A percentile compares a stretch with the other conserved stretches of the same genome.
Conservation (phyloP, 2,113 vertebrate species). For the Heteronetta atricapilla region DNA sequence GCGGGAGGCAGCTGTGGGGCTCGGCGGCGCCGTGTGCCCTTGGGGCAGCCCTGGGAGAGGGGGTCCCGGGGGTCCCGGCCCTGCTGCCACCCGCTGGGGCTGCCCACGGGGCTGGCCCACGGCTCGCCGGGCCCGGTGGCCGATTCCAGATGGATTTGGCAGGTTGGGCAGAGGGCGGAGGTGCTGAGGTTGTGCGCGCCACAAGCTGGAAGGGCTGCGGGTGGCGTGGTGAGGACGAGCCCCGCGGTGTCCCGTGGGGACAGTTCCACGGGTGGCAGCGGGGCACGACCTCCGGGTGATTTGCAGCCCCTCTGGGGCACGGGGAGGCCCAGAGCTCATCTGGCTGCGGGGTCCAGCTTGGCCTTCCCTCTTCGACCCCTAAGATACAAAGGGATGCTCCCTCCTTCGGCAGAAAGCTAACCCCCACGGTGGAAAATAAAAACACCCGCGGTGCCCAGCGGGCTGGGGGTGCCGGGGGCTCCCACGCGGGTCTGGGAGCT, state of each 20-base stretch:
- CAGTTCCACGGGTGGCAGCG: background rate
- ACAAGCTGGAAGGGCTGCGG: too few species aligned
- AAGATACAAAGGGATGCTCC: background rate
- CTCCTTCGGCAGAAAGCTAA: background rate
- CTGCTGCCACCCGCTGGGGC: background rate
- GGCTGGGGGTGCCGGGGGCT: background rate
- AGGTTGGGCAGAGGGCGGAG: background rate
- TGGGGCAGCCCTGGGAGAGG: background rate
- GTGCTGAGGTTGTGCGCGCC: background rate
- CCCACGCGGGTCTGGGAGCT: background rate
- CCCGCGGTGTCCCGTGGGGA: too few species aligned
- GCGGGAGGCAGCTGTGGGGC: conserved; percentile 32
- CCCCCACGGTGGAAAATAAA: background rate
- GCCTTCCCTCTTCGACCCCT: background rate
- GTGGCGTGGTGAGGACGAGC: too few species aligned
- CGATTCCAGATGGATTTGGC: background rate
- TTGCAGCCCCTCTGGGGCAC: background rate
- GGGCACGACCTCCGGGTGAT: background rate
- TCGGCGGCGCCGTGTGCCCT: fast-evolving
- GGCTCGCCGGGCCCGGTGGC: background rate
- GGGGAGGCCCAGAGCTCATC: background rate
- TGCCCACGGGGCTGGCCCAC: background rate
- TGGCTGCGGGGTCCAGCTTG: background rate
- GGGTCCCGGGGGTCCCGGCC: background rate
- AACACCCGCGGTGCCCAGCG: fast-evolving